Evolutionary conservation across 2,797 vertebrate genomes (phyloP).

Genomic region (Kryptopterus vitreolus): DNA sequence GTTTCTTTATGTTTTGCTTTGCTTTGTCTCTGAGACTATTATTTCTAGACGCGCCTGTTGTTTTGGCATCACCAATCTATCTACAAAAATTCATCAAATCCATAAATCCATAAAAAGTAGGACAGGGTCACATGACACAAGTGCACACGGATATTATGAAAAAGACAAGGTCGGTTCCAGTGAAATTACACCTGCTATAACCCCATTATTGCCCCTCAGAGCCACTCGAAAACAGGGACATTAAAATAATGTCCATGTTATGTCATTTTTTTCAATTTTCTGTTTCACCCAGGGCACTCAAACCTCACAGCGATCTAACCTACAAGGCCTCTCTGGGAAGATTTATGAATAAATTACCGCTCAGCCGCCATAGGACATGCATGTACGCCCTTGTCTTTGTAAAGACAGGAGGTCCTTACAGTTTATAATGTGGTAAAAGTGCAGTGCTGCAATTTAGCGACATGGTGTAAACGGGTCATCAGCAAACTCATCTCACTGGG

Average conservation of each 20-base stretch:
- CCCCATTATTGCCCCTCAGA: neutral
- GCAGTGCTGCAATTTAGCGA: slow-evolving; percentile 4
- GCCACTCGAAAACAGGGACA: neutral
- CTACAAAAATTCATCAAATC: too few relatives aligned
- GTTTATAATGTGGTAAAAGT: slow-evolving; percentile 20
- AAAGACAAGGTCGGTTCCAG: neutral
- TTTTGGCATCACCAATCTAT: slow-evolving; percentile 43
- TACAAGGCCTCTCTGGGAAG: slow-evolving; percentile 49
- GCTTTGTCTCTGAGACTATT: neutral
- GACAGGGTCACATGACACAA: slow-evolving; percentile 56
- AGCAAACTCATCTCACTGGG: slow-evolving; percentile 19
- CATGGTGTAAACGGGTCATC: slow-evolving; percentile 6
- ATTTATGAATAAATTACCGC: slow-evolving; percentile 56
- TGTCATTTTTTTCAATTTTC: slow-evolving; percentile 10
- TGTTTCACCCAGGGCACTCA: slow-evolving; percentile 24
- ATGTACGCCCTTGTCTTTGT: slow-evolving; percentile 24
- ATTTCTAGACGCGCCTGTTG: neutral
- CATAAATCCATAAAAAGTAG: slow-evolving; percentile 61
- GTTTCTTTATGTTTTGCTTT: neutral
- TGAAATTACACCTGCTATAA: neutral
- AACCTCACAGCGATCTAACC: slow-evolving; percentile 63
- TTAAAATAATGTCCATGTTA: neutral
- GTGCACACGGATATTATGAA: neutral
- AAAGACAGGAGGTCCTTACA: neutral
- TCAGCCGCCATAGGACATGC: slow-evolving; percentile 43